Evolutionary conservation across 1,140 invertebrate genomes (phyloP).

Genomic region (Sweltsa coloradensis): DNA sequence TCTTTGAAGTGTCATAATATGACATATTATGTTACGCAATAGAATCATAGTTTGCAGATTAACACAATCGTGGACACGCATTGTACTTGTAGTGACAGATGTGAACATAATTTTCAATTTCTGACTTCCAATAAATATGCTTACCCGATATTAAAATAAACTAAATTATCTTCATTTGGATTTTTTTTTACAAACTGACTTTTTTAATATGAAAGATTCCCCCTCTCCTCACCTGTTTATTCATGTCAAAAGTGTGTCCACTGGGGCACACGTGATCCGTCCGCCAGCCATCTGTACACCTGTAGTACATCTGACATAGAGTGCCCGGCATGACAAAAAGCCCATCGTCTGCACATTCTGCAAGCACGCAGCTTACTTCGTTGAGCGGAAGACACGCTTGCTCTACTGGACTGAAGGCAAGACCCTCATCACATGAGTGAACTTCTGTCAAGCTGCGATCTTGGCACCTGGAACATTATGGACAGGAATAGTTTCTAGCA

Average conservation of each 20-base stretch:
- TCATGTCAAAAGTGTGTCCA: constrained; percentile 21
- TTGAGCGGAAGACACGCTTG: background rate
- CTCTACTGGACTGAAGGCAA: background rate
- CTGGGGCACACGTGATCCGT: constrained; percentile 16
- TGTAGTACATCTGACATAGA: constrained; percentile 21
- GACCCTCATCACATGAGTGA: background rate
- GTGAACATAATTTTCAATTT: too few species aligned
- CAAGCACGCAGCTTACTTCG: background rate
- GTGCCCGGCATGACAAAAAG: constrained; percentile 14
- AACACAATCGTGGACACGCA: too few species aligned
- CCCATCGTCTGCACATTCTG: background rate
- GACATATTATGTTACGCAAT: too few species aligned
- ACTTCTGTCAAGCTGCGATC: background rate
- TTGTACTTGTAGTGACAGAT: too few species aligned
- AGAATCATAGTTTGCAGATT: too few species aligned
- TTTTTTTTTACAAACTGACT: too few species aligned
- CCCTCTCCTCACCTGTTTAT: constrained; percentile 20
- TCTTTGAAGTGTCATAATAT: too few species aligned
- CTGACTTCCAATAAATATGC: too few species aligned
- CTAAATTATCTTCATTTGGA: too few species aligned
- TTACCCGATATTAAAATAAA: too few species aligned
- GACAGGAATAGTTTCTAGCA: too few species aligned
- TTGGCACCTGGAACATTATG: constrained; percentile 1
- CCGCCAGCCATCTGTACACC: constrained; percentile 15
- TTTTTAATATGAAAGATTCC: too few species aligned